These are phyloP conservation scores for Hippocampus kuda DNA, from an alignment of 2,797 vertebrate species.

Conservation along the genomic window DNA sequence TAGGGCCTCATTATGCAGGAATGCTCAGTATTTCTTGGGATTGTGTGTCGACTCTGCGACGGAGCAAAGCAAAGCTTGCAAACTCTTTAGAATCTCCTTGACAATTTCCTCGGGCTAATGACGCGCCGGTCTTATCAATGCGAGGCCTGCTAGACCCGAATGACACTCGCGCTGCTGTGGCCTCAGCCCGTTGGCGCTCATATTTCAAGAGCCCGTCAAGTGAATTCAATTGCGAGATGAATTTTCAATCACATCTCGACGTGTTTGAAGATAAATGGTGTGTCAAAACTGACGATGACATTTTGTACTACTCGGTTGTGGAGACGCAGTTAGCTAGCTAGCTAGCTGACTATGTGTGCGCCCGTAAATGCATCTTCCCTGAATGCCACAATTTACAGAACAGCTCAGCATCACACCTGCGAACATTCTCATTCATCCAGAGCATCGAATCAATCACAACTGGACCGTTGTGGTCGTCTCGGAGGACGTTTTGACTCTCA, in stretches of 20 bases:
- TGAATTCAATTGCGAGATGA: too few relatives aligned
- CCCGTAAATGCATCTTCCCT: not conserved
- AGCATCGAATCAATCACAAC: too few relatives aligned
- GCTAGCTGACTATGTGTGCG: not conserved
- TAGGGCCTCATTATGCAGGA: conserved; percentile 81
- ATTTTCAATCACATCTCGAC: too few relatives aligned
- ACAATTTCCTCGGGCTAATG: conserved; percentile 59
- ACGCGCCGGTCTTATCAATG: conserved; percentile 48
- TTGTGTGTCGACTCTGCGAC: conserved; percentile 73
- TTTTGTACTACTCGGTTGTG: too few relatives aligned
- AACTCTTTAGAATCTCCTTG: conserved; percentile 57
- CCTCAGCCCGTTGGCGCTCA: conserved; percentile 18
- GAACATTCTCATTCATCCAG: not conserved
- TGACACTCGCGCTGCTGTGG: conserved; percentile 10
- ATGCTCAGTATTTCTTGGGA: conserved; percentile 91
- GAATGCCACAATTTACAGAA: not conserved
- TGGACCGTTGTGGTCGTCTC: too few relatives aligned
- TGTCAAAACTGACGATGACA: too few relatives aligned
- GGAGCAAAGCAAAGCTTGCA: conserved; percentile 53
- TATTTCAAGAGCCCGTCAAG: not conserved
- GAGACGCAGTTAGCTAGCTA: not conserved
- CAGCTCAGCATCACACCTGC: not conserved
- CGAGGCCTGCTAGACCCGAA: conserved; percentile 20
- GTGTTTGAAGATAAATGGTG: too few relatives aligned
- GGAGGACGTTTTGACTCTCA: too few relatives aligned